Evolutionary conservation across 2,113 vertebrate species (phyloP).

Genomic region (Poeciliopsis turrubarensis): DNA sequence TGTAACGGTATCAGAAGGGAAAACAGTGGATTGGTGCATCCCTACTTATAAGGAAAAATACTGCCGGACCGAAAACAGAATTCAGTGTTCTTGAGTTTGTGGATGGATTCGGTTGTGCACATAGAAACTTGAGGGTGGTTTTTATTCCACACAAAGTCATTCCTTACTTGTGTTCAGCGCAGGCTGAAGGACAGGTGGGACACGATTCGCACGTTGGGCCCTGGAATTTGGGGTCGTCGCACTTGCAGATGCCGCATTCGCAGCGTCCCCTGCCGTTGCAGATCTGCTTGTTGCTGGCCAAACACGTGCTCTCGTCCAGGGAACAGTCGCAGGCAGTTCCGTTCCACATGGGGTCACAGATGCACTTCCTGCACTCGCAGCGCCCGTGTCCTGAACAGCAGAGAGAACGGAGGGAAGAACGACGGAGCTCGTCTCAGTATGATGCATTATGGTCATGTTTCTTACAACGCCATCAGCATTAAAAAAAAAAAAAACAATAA

Average conservation of each 20-base stretch:
- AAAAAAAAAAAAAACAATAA: neutral
- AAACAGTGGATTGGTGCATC: too few relatives aligned
- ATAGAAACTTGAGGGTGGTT: neutral
- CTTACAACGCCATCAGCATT: neutral
- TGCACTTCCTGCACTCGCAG: conserved; percentile 90
- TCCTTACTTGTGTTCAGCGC: conserved; percentile 90
- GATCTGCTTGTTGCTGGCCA: conserved; percentile 89
- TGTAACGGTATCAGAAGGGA: too few relatives aligned
- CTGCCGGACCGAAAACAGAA: too few relatives aligned
- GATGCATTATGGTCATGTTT: neutral
- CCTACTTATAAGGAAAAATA: too few relatives aligned
- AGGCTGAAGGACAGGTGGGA: conserved; percentile 93
- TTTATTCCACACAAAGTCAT: neutral
- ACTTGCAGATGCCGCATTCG: conserved; percentile 91
- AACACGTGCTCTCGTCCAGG: conserved; percentile 84
- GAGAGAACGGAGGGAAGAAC: neutral
- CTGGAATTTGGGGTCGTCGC: conserved; percentile 93
- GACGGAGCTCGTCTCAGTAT: too few relatives aligned
- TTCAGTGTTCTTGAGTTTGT: too few relatives aligned
- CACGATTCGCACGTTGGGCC: conserved; percentile 93
- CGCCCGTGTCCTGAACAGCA: conserved; percentile 85
- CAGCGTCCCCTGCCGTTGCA: conserved; percentile 93
- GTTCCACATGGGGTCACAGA: conserved; percentile 90
- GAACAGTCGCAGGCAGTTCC: conserved; percentile 95
- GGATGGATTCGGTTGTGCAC: neutral